Evolutionary conservation across 2,113 vertebrate species (phyloP).

Genomic region (Alligator mississippiensis): DNA sequence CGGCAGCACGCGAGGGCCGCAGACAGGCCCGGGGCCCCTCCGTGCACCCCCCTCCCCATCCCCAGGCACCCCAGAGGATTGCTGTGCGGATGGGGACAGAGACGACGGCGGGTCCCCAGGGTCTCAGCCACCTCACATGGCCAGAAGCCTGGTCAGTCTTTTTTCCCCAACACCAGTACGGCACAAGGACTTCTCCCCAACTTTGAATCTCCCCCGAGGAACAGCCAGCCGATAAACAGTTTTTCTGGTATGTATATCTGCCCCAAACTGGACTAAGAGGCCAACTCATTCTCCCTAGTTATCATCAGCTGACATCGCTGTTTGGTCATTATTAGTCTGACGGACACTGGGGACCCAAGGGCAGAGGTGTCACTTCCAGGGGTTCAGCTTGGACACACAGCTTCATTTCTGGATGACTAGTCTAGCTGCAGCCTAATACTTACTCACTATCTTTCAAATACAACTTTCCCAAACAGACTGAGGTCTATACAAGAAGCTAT

Average conservation of each 20-base stretch:
- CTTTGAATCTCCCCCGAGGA: background rate
- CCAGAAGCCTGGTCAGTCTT: background rate
- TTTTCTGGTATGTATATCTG: background rate
- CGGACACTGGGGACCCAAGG: background rate
- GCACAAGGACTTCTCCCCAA: background rate
- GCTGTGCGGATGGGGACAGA: background rate
- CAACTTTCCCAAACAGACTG: background rate
- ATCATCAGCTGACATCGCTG: fast-evolving
- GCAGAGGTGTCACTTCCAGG: background rate
- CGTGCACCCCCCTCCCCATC: background rate
- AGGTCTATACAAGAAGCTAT: background rate
- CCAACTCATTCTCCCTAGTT: fast-evolving
- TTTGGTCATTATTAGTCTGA: background rate
- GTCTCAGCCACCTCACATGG: background rate
- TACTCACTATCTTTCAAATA: background rate
- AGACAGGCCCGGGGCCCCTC: background rate
- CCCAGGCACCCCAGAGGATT: too few species aligned
- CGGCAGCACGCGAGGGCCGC: background rate
- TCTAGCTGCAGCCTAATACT: background rate
- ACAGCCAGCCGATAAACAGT: background rate
- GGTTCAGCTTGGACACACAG: background rate
- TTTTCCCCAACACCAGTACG: background rate
- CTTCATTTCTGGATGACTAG: background rate
- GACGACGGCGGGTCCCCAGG: background rate
- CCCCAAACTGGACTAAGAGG: background rate